Percentiles rank a stretch among this genome's conserved stretches.
Conservation (phyloP, 2,797 vertebrate genomes). For the Myotis findleyi region DNA sequence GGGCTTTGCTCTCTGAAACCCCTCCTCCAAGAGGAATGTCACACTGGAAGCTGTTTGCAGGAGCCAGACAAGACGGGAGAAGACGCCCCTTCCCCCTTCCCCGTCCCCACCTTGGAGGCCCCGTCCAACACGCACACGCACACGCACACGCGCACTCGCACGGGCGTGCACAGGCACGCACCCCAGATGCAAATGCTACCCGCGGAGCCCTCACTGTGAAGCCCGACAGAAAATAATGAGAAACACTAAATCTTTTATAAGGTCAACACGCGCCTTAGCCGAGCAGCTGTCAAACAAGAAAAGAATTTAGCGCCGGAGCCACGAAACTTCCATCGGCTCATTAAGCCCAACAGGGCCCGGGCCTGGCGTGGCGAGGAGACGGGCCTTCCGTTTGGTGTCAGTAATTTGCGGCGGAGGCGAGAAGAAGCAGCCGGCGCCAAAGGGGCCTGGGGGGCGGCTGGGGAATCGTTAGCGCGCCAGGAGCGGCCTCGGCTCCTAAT, state of each 20-base stretch:
- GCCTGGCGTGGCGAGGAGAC: slow-evolving; percentile 90
- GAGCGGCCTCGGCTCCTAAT: slow-evolving; percentile 98
- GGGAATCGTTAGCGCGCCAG: slow-evolving; percentile 96
- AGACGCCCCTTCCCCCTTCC: not conserved
- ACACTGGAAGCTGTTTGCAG: not conserved
- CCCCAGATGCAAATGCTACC: slow-evolving; percentile 95
- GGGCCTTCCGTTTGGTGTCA: slow-evolving; percentile 96
- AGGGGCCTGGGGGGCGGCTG: slow-evolving; percentile 90
- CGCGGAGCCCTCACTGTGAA: slow-evolving; percentile 94
- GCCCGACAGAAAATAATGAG: slow-evolving; percentile 99
- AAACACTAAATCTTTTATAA: slow-evolving; percentile 99
- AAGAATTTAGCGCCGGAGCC: slow-evolving; percentile 97
- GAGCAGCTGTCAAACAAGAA: slow-evolving; percentile 99
- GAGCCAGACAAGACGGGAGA: not conserved
- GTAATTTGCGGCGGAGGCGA: slow-evolving; percentile 96
- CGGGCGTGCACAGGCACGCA: slow-evolving; percentile 7
- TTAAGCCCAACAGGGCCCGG: slow-evolving; percentile 98
- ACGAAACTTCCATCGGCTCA: slow-evolving; percentile 99
- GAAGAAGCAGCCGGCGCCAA: slow-evolving; percentile 87
- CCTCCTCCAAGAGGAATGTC: not conserved
- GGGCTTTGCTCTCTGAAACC: not conserved
- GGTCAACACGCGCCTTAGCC: slow-evolving; percentile 98
- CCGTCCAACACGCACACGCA: slow-evolving; percentile 5
- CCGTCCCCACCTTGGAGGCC: not conserved
- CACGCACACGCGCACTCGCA: too few relatives aligned